Evolutionary conservation across 2,888 invertebrate species (phyloP), one percentile per base, ranked within the genome.

Genomic region (Troilus luridus): DNA sequence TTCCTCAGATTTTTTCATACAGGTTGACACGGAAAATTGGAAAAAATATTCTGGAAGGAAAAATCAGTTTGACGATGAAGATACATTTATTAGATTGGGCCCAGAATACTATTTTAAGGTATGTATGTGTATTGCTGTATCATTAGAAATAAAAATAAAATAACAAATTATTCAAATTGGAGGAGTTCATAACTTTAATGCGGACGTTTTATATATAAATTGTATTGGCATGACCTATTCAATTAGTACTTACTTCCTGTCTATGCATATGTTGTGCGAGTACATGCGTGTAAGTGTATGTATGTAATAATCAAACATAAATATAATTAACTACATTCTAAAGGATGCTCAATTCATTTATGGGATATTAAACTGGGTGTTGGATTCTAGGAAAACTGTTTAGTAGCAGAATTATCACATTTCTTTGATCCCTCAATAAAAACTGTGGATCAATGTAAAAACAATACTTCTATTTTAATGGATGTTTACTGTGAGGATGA

Each of bases 401-500:
- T 85, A 54, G n/a, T 56, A 14, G n/a, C 85, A n/a, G 85, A 58
- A 85, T 11, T 85, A 85, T 85, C 85, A 11, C 12, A 85, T 85
- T 12, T 56, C 6, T 54, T 85, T 58, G 56, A 85, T 56, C 5
- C 19, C 21, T 58, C 56, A n/a, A 85, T n/a, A n/a, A 11, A 58
- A n/a, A 56, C 14, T 58, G 5, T n/a, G n/a, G 85, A 58, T 7
- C 19, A 81, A 85, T 58, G 85, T 85, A 56, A 58, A 56, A 85
- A 85, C 12, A 58, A 58, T 0, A 85, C n/a, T 24, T 56, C 58
- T 21, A 41, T 85, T 56, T 58, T 85, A 58, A 85, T 0, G 14
- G 11, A 85, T 58, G n/a, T 85, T 85, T 93, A 92, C 89, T 95
- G 95, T 93, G 93, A 95, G 92, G 94, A 95, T 93, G 93, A 93